Evolutionary conservation across 2,888 invertebrate genomes (phyloP).

Genomic region (Furcula furcula): DNA sequence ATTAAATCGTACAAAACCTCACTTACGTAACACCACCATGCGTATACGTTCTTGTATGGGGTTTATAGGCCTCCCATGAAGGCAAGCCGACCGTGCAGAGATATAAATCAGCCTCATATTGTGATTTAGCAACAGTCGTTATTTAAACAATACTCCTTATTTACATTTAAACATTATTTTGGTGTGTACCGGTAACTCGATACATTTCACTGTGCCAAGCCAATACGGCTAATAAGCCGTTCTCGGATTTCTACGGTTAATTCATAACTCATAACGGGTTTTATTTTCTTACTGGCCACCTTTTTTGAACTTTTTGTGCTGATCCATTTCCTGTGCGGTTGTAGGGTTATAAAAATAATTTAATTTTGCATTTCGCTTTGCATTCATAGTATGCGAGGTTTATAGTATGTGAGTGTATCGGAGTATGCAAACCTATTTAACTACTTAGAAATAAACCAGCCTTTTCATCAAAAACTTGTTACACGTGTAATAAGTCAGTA

Average conservation of each 20-base stretch:
- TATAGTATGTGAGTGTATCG: too few species aligned
- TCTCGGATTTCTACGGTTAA: slow-evolving; percentile 31
- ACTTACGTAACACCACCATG: slow-evolving; percentile 9
- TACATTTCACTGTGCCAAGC: slow-evolving; percentile 30
- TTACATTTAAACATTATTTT: slow-evolving; percentile 81
- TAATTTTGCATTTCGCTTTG: too few species aligned
- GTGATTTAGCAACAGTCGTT: slow-evolving; percentile 85
- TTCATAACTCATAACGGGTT: slow-evolving; percentile 30
- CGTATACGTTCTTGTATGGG: slow-evolving; percentile 34
- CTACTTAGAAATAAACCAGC: too few species aligned
- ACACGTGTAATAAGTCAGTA: too few species aligned
- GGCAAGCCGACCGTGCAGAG: slow-evolving; percentile 73
- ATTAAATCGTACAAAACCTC: slow-evolving; percentile 33
- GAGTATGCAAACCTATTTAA: too few species aligned
- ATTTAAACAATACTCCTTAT: slow-evolving; percentile 82
- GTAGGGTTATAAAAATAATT: background rate
- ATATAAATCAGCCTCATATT: slow-evolving; percentile 81
- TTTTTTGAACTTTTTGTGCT: slow-evolving; percentile 32
- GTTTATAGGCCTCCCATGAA: slow-evolving; percentile 76
- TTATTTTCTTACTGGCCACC: slow-evolving; percentile 30
- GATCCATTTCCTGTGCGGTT: slow-evolving; percentile 28
- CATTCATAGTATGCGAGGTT: too few species aligned
- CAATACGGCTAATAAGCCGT: slow-evolving; percentile 37
- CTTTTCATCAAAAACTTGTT: too few species aligned
- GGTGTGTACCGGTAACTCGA: slow-evolving; percentile 48